Evolutionary conservation across 2,888 invertebrate species (phyloP).

Genomic region (Chrysomela aeneicollis): DNA sequence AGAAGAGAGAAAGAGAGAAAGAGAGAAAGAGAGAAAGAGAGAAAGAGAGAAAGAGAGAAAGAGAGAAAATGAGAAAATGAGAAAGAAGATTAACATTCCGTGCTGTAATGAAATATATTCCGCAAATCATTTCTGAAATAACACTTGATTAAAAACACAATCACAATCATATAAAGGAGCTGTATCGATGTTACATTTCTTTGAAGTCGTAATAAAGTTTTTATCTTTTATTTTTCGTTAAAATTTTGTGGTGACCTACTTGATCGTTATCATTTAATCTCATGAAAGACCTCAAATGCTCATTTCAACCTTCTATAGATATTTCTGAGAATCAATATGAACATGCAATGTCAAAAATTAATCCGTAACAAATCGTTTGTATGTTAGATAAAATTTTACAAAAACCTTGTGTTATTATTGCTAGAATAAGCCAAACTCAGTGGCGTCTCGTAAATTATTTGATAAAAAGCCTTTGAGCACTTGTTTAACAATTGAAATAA

Average conservation of each 20-base stretch:
- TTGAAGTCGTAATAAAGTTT: too few species aligned
- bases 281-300: not conserved
- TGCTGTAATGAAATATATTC: too few species aligned
- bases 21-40: not conserved
- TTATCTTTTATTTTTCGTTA: not conserved
- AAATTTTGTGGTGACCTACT: not conserved
- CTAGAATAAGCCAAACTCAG: not conserved
- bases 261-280: not conserved
- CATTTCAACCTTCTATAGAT: not conserved
- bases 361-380: not conserved
- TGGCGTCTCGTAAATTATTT: not conserved
- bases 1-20: not conserved
- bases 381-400: not conserved
- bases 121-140: too few species aligned
- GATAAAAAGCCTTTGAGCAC: too few species aligned
- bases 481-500: too few species aligned
- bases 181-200: too few species aligned
- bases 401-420: not conserved
- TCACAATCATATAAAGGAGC: too few species aligned
- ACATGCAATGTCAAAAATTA: not conserved
- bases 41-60: not conserved
- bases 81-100: not conserved
- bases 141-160: too few species aligned
- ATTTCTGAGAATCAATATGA: not conserved
- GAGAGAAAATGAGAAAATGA: not conserved